These are phyloP conservation scores for Erpetoichthys calabaricus DNA, from an alignment of 2,797 vertebrate species.

Conservation along the genomic window DNA sequence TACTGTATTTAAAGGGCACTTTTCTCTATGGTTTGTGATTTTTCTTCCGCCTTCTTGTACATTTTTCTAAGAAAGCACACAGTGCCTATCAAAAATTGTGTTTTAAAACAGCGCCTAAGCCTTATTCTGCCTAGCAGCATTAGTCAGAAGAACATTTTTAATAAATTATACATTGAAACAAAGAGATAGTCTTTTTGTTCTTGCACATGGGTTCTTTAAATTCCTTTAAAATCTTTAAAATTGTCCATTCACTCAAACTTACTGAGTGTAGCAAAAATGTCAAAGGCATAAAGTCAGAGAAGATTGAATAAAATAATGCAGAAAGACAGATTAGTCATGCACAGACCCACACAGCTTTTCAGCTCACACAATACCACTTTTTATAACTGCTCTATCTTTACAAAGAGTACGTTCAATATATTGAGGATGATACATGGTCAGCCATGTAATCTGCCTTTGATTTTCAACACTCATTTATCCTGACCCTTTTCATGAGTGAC, in stretches of 20 bases:
- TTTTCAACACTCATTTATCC: constrained; percentile 92
- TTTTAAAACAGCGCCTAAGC: constrained; percentile 53
- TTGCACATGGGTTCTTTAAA: constrained; percentile 72
- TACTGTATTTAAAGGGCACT: constrained; percentile 10
- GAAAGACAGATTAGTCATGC: constrained; percentile 99
- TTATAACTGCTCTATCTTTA: constrained; percentile 95
- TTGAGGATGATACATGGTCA: constrained; percentile 97
- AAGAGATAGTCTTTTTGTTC: constrained; percentile 80
- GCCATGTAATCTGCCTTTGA: constrained; percentile 99
- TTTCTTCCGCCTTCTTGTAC: constrained; percentile 49
- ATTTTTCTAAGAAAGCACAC: constrained; percentile 53
- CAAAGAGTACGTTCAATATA: constrained; percentile 97
- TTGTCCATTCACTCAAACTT: constrained; percentile 99
- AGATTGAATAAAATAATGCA: constrained; percentile 99
- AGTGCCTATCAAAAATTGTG: constrained; percentile 53
- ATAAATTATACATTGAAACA: constrained; percentile 92
- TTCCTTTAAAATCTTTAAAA: constrained; percentile 99
- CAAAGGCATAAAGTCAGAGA: constrained; percentile 98
- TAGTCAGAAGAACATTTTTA: constrained; percentile 58
- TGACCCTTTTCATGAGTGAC: constrained; percentile 91
- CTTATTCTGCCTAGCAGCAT: constrained; percentile 53
- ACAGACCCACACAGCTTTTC: constrained; percentile 97
- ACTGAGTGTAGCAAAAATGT: constrained; percentile 99
- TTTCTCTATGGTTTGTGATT: constrained; percentile 1
- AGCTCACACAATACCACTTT: constrained; percentile 95